Evolutionary conservation across 2,797 vertebrate species (phyloP).

Genomic region (Borostomias antarcticus): DNA sequence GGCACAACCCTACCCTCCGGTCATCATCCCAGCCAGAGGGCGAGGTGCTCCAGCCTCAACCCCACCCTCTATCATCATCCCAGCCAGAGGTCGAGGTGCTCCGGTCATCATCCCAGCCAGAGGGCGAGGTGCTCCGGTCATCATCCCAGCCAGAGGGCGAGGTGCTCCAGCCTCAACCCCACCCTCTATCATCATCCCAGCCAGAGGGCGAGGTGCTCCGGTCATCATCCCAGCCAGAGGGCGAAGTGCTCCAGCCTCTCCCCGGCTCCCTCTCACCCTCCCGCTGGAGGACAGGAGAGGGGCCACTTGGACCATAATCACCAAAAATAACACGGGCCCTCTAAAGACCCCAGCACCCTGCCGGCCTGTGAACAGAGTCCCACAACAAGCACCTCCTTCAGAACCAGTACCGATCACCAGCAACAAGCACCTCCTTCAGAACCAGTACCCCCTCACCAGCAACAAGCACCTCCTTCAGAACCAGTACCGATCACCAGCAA

Average conservation of each 20-base stretch:
- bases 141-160: too few relatives aligned
- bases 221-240: conserved; percentile 55
- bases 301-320: conserved; percentile 79
- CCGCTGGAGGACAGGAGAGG: conserved; percentile 68
- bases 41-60: too few relatives aligned
- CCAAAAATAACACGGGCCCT: conserved; percentile 80
- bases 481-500: too few relatives aligned
- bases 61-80: conserved; percentile 11
- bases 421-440: too few relatives aligned
- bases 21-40: too few relatives aligned
- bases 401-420: too few relatives aligned
- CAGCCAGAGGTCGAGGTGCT: conserved; percentile 34
- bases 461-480: too few relatives aligned
- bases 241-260: conserved; percentile 59
- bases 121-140: conserved; percentile 62
- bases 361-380: conserved; percentile 56
- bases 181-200: conserved; percentile 11
- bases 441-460: too few relatives aligned
- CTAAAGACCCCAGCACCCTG: conserved; percentile 67
- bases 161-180: too few relatives aligned
- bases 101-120: conserved; percentile 54
- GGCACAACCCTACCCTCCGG: not conserved
- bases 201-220: conserved; percentile 37
- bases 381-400: conserved; percentile 58
- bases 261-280: conserved; percentile 66